Base-by-base conservation (phyloP, 2,888 invertebrate species). In the Leucania comma region DNA sequence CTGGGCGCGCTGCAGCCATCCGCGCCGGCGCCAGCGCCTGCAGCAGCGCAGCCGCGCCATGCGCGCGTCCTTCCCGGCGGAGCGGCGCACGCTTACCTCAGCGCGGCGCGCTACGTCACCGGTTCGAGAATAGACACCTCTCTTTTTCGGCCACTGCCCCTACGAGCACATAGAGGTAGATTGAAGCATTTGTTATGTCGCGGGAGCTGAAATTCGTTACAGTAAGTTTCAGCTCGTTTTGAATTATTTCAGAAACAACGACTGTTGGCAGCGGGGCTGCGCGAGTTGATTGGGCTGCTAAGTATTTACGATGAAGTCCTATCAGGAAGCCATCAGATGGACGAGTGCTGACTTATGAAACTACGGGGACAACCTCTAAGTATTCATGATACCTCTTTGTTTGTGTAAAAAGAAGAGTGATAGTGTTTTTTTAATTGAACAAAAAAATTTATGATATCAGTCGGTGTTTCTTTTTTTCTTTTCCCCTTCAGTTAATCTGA, bases 241-340 rank as follows among this genome's bases (percentile, higher is more conserved):
- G 26, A 9, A 35, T 56, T 71, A 26, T 91, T 92, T 35, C 90
- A 95, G 95, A 94, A 78, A 85, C 94, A 48, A 87, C 93, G 22
- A 85, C 91, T 6, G 93, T 92, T 46, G 94, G 94, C 60, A 93
- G 94, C 83, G 93, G 94, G 2, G 90, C 90, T 29, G 62, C 91
- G 68, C 96, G 98, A 74, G 97, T 97, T 67, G 98, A 98, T 93
- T 98, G 98, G 98, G 97, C 98, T 70, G 97, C 98, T 75, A 98
- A 98, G 96, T 98, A 97, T 82, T 87, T 95, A 70, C 93, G 95
- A 68, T 95, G 89, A 93, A 57, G 17, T 6, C 17, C 20, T 48
- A 29, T 1, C 26, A 17, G 17, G 14, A 12, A 2, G 12, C 20
- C 68, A 26, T 8, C 24, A 10, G 24, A 32, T 10, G 5, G 26